Conservation (phyloP, 1,140 invertebrate species). For the Lasioglossum baleicum region DNA sequence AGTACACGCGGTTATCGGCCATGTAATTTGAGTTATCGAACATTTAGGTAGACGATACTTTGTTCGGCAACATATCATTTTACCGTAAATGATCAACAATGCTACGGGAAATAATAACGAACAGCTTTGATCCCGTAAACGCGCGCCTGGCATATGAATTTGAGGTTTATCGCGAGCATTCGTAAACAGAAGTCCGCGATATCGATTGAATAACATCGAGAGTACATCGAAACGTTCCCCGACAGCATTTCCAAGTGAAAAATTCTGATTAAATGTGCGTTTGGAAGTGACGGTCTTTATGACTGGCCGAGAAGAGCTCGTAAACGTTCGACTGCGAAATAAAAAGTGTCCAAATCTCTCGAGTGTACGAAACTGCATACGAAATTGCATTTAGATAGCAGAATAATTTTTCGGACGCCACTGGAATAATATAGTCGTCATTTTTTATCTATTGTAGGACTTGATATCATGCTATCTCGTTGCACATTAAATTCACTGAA, state of each 20-base stretch:
- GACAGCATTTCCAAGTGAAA: not conserved
- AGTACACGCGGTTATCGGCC: not conserved
- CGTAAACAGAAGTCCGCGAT: not conserved
- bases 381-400: no score
- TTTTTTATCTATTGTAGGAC: no score
- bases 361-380: no score
- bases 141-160: not conserved
- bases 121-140: constrained; percentile 12
- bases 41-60: not conserved
- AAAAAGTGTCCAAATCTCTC: no score
- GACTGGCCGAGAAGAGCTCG: no score
- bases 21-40: constrained; percentile 18
- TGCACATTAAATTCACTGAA: no score
- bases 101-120: not conserved
- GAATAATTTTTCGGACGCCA: no score
- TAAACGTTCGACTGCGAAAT: no score
- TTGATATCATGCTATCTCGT: no score
- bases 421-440: no score
- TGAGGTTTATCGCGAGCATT: not conserved
- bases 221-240: not conserved
- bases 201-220: not conserved
- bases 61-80: not conserved
- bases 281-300: not conserved
- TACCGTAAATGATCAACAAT: constrained; percentile 22
- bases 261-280: not conserved